Base-by-base conservation (phyloP, 2,113 vertebrate species). In the Syrmaticus mikado region DNA sequence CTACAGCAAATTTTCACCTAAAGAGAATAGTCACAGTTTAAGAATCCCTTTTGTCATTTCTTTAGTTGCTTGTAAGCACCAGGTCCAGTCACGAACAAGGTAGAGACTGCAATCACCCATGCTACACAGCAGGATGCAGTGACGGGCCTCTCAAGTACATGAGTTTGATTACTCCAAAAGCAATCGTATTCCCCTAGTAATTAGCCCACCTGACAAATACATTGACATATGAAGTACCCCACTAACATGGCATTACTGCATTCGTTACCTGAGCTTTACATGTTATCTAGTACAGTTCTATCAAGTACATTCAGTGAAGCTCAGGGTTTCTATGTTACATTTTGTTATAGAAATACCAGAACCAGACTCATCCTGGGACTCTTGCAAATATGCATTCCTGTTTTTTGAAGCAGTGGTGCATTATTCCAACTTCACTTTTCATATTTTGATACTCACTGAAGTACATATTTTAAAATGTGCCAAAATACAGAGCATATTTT, bases 201-300 rank as follows among this genome's bases (percentile, higher is more conserved):
- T 52, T 50, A 66, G 3, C 24, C 27, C 36, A 22, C 2, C 0
- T 34, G 12, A 62, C 21, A 34, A 61, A 68, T 53, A 12, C 66
- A n/a, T 52, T 30, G 28, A 17, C 45, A 50, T 5, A 13, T 4
- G 12, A 7, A n/a, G 9, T n/a, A 62, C 38, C 41, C 46, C 41
- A 41, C 34, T 72, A 58, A 24, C 1, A 2, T 3, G 1, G 10
- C 13, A 15, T 46, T 65, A 28, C 50, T 48, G 8, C 41, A 84
- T 40, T 7, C 67, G 46, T 8, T 12, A 8, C 20, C 2, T 1
- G 30, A 76, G 16, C 4, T 66, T 9, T 61, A 36, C 14, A 0
- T 15, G 67, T 16, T 71, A 3, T 7, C 40, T 3, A 6, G 8
- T 32, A 6, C 25, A 84, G 81, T 81, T 8, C 2, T 50, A 43